These are phyloP conservation scores for Hormaphis cornu DNA, from an alignment of 1,140 invertebrate genomes.

Conservation along the genomic window DNA sequence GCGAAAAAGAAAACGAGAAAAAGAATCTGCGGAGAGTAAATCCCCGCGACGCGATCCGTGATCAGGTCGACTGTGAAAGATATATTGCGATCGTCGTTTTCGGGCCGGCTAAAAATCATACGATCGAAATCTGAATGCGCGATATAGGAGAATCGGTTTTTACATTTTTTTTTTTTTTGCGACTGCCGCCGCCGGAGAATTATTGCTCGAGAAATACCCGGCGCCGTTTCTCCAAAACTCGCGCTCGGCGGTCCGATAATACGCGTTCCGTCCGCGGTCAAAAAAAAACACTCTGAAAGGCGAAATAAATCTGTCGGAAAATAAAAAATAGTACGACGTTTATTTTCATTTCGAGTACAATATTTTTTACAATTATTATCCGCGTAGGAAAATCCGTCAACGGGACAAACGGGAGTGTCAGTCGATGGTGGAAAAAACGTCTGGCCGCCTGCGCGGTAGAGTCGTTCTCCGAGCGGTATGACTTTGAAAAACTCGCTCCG, in stretches of 20 bases:
- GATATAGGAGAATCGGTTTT: neutral
- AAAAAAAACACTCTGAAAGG: too few species aligned
- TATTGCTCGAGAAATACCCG: neutral
- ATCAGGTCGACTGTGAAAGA: neutral
- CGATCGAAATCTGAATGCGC: constrained; percentile 14
- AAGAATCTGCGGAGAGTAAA: too few species aligned
- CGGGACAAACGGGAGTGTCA: too few species aligned
- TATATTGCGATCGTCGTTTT: neutral
- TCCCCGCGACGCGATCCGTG: too few species aligned
- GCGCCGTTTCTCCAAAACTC: neutral
- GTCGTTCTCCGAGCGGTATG: too few species aligned
- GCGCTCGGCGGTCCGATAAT: neutral
- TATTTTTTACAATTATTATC: neutral
- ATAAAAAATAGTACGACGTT: neutral
- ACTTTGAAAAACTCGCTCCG: too few species aligned
- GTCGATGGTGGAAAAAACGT: too few species aligned
- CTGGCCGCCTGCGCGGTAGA: too few species aligned
- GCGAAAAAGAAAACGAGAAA: too few species aligned
- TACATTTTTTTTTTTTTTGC: neutral
- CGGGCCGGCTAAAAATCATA: neutral
- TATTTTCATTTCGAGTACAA: neutral
- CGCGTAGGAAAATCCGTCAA: too few species aligned
- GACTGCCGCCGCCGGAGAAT: neutral
- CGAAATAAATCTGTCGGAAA: constrained; percentile 20
- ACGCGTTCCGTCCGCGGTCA: neutral